Evolutionary conservation across 2,113 vertebrate genomes (phyloP).

Genomic region (Alethe diademata): DNA sequence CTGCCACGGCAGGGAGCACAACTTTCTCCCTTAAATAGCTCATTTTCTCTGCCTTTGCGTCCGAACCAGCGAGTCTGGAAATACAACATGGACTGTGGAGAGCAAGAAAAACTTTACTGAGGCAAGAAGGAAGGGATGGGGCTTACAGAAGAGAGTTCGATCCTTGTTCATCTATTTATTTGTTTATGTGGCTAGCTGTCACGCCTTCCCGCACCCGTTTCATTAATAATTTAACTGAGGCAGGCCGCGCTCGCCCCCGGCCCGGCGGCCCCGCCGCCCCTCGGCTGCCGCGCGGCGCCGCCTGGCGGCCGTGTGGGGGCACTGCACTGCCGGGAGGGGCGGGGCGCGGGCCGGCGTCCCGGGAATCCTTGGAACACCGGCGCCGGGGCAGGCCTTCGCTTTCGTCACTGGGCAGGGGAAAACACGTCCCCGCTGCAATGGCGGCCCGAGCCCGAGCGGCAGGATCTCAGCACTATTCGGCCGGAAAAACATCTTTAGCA

Average conservation of each 20-base stretch:
- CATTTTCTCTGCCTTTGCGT: not conserved
- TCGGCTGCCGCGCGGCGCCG: not conserved
- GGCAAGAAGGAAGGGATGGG: not conserved
- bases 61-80: not conserved
- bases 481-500: not conserved
- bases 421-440: rapidly evolving
- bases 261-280: not conserved
- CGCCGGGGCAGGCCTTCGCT: rapidly evolving
- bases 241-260: rapidly evolving
- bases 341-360: rapidly evolving
- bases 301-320: not conserved
- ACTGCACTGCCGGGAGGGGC: not conserved
- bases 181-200: not conserved
- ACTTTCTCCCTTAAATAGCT: not conserved
- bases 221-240: not conserved
- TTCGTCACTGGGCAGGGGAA: no score
- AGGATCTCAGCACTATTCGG: not conserved
- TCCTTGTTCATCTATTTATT: no score
- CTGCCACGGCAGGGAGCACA: not conserved
- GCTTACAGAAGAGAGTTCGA: not conserved
- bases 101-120: no score
- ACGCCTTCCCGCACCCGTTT: rapidly evolving
- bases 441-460: not conserved
- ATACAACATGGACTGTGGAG: rapidly evolving
- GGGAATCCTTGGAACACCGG: rapidly evolving